Base-by-base conservation (phyloP, 2,113 vertebrate species). In the Pungitius pungitius region DNA sequence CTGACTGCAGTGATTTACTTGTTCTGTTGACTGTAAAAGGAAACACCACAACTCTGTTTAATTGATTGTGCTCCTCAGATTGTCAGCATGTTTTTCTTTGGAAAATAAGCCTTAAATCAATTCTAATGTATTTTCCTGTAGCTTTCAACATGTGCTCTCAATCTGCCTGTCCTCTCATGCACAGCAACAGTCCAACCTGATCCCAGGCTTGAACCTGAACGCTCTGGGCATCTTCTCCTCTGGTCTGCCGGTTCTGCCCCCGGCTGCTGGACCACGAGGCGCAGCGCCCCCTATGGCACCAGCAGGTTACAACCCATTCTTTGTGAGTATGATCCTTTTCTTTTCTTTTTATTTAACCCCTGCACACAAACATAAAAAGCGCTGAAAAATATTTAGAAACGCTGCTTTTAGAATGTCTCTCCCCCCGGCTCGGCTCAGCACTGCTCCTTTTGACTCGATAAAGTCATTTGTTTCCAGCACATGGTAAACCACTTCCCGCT, bases 191-290 rank as follows among this genome's bases (percentile, higher is more conserved):
- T 93, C 95, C 91, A 96, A 94, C 92, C 90, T 99, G 88, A 98
- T 98, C 88, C 95, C 97, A 1, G 97, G 97, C 49, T 87, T 99
- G 90, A 98, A 97, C 91, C 94, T 99, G 87, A 99, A 90, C 2
- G 94, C 96, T 56, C 85, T 99, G 89, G 97, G 97, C 83, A 97
- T 99, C 92, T 99, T 99, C 93, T 97, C 97, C 6, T 94, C 96
- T 1, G 95, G 95, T 69, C 80, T 98, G 73, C 94, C 96, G 35
- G 91, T 96, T 88, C 89, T 97, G 49, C 94, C 96, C 0, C 91
- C 96, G 55, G 84, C 92, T 35, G 86, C 93, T 0, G 94, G 95
- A 76, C 88, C 95, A 52, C 95, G 93, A 18, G 94, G 93, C 30
- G 94, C 94, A 56, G 88, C 92, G 11, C 83, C 92, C n/a, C 70